Conservation (phyloP, 2,113 vertebrate species). For the Plestiodon gilberti region DNA sequence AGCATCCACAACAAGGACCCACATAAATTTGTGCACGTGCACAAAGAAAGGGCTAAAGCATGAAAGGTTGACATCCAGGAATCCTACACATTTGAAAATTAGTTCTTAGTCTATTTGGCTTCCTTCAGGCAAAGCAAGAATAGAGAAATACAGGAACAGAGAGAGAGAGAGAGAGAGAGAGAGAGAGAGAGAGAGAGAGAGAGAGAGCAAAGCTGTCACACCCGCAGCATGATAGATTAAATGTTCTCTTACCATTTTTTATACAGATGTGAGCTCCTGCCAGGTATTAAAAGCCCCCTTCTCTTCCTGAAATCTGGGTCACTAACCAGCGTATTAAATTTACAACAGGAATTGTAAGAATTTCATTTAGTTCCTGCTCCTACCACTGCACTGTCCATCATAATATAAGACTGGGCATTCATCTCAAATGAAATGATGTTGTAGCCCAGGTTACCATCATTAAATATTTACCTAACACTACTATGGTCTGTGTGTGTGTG, state of each 20-base stretch:
- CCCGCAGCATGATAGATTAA: conserved; percentile 63
- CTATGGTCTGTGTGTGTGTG: rapidly evolving
- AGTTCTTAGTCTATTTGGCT: conserved; percentile 54
- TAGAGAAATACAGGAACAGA: conserved; percentile 27
- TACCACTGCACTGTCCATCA: not conserved
- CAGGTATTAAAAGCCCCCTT: conserved; percentile 69
- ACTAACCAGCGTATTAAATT: conserved; percentile 32
- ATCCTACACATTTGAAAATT: conserved; percentile 37
- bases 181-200: conserved; percentile 31
- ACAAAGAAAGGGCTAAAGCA: conserved; percentile 29
- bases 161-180: conserved; percentile 32
- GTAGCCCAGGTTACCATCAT: not conserved
- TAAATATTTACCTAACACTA: conserved; percentile 9
- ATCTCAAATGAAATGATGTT: rapidly evolving
- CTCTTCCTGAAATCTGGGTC: conserved; percentile 70
- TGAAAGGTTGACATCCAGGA: conserved; percentile 51
- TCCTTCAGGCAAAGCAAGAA: conserved; percentile 37
- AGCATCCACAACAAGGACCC: conserved; percentile 56
- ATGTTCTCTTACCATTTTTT: conserved; percentile 54
- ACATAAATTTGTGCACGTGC: conserved; percentile 64
- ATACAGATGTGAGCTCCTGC: conserved; percentile 58
- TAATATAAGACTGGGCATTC: not conserved
- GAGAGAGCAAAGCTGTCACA: conserved; percentile 52
- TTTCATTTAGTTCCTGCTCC: conserved; percentile 28
- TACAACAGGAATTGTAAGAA: conserved; percentile 28